Evolutionary conservation across 2,888 invertebrate species (phyloP).

Genomic region (Augiades crinisus): DNA sequence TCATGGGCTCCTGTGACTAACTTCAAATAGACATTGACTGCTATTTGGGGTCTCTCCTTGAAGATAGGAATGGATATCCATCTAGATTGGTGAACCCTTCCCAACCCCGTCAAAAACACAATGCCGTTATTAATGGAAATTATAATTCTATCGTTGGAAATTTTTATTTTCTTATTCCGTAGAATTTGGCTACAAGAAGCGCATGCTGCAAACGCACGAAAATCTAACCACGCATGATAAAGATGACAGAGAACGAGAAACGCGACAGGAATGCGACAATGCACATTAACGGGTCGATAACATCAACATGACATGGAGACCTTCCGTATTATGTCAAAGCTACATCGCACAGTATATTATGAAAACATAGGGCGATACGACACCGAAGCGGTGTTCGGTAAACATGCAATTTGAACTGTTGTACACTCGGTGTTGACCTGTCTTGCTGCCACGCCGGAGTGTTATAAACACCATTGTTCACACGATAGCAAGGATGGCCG

Average conservation of each 20-base stretch:
- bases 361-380: constrained; percentile 58
- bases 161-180: too few species aligned
- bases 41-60: too few species aligned
- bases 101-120: too few species aligned
- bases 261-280: background rate
- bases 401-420: constrained; percentile 58
- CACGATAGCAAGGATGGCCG: constrained; percentile 30
- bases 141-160: too few species aligned
- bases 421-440: constrained; percentile 42
- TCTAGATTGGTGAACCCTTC: too few species aligned
- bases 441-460: constrained; percentile 26
- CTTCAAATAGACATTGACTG: too few species aligned
- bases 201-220: too few species aligned
- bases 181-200: too few species aligned
- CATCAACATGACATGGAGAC: constrained; percentile 44
- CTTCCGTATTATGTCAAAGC: constrained; percentile 54
- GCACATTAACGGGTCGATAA: constrained; percentile 17
- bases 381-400: constrained; percentile 44
- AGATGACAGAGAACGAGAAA: background rate
- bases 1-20: too few species aligned
- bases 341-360: constrained; percentile 58
- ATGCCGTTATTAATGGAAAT: too few species aligned
- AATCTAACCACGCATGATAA: too few species aligned
- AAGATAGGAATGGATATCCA: too few species aligned
- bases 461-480: constrained; percentile 42